Base-by-base conservation (phyloP, 2,888 invertebrate genomes). In the Diplazon laetatorius region DNA sequence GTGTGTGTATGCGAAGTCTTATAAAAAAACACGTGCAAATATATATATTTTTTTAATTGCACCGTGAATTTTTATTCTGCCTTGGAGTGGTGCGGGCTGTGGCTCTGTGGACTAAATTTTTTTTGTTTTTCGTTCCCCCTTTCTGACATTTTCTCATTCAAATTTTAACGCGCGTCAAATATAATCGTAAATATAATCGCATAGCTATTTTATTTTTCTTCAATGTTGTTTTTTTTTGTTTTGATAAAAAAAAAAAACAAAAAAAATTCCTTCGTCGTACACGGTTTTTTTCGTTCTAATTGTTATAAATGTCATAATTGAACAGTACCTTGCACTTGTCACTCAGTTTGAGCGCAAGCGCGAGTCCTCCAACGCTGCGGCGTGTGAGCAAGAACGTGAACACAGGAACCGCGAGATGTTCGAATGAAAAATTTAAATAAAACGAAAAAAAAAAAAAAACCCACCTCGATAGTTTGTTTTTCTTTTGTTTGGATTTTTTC, bases 281-380 rank as follows among this genome's bases (percentile, higher is more conserved):
- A 16, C 22, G 6, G 6, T 25, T 55, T 30, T 59, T 18, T 59
- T 70, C 50, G 37, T 59, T 37, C 71, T 66, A 71, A 75, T 75
- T 78, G n/a, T 78, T 75, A 71, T 35, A 78, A 78, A 78, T 78
- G 78, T 78, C 71, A 76, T 78, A 78, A 78, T 75, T 78, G 78
- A 78, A 62, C 78, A 78, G 78, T 78, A 78, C 78, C 78, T 95
- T 94, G 95, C 94, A 95, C 95, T 94, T 93, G 94, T 93, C 94
- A 92, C 95, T 95, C 95, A 89, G 93, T 94, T 95, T 94, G 95
- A 95, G 94, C 92, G 94, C 94, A 93, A 94, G 94, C 95, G 93
- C 94, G 92, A 89, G 94, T 93, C 93, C 93, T 94, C 92, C 91
- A 91, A 89, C 91, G 91, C 88, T 89, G 90, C 89, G 89, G 83